Evolutionary conservation across 2,113 vertebrate species (phyloP).

Genomic region (Engraulis encrasicolus): DNA sequence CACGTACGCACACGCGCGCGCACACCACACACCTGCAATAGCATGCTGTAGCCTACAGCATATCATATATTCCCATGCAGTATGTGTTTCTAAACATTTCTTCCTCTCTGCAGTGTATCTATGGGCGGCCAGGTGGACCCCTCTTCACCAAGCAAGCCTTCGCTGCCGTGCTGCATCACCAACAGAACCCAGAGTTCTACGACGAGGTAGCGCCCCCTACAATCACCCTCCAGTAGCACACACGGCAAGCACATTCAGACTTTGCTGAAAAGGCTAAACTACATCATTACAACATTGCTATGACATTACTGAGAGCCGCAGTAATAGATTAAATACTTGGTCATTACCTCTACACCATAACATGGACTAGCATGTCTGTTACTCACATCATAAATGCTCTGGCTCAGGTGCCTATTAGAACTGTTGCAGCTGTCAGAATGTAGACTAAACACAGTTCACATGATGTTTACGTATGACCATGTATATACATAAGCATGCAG

Average conservation of each 20-base stretch:
- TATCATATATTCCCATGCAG: too few relatives aligned
- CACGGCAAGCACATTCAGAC: background rate
- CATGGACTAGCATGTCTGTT: too few relatives aligned
- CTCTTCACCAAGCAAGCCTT: constrained; percentile 86
- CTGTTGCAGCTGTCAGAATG: background rate
- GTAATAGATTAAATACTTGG: too few relatives aligned
- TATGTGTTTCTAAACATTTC: background rate
- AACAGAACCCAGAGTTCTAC: constrained; percentile 98
- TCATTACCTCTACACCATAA: too few relatives aligned
- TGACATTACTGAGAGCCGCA: too few relatives aligned
- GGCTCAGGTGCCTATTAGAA: background rate
- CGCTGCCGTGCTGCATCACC: constrained; percentile 92
- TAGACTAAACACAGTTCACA: too few relatives aligned
- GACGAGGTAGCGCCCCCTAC: constrained; percentile 82
- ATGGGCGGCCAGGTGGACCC: constrained; percentile 88
- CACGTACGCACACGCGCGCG: constrained; percentile 72
- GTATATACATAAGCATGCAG: background rate
- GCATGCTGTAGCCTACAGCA: too few relatives aligned
- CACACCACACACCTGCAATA: background rate
- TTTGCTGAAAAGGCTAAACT: too few relatives aligned
- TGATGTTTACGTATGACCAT: too few relatives aligned
- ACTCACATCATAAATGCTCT: background rate
- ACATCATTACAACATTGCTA: too few relatives aligned
- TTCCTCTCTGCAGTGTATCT: constrained; percentile 85
- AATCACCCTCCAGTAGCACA: background rate